A percentile compares a stretch with the other conserved stretches of the same genome.
phyloP scores from a whole-genome alignment of 2,113 vertebrate species.

The Dasypus novemcinctus region DNA sequence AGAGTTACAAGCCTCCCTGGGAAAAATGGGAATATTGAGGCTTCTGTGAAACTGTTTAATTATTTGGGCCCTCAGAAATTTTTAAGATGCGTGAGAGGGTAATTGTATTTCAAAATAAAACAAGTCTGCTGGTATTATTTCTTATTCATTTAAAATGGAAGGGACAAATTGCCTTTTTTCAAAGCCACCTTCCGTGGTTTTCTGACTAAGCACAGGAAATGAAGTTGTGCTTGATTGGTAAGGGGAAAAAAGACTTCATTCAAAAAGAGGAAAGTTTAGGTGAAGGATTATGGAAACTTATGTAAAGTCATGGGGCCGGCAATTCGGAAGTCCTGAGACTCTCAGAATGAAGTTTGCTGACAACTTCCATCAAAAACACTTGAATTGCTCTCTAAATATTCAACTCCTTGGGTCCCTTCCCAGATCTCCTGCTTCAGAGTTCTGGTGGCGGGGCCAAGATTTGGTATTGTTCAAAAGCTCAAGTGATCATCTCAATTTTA shows the following conservation, averaged over 20 bases:
- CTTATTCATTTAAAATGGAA: background rate
- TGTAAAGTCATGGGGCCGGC: background rate
- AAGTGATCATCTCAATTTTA: background rate
- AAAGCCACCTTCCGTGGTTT: background rate
- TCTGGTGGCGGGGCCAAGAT: background rate
- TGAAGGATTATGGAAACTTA: background rate
- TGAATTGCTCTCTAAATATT: background rate
- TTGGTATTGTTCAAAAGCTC: background rate
- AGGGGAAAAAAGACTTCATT: background rate
- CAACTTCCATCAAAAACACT: background rate
- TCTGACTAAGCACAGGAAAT: background rate
- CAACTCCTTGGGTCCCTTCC: background rate
- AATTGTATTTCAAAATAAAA: background rate
- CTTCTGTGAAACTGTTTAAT: background rate
- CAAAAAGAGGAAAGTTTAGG: background rate
- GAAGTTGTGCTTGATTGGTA: background rate
- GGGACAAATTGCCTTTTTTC: background rate
- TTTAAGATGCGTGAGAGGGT: background rate
- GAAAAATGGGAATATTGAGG: background rate
- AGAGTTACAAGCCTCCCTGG: background rate
- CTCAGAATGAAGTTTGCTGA: background rate
- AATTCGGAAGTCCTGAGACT: background rate
- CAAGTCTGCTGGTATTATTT: background rate
- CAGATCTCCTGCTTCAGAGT: background rate
- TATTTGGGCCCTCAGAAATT: background rate